Evolutionary conservation across 2,797 vertebrate species (phyloP).

Genomic region (Darevskia mixta): DNA sequence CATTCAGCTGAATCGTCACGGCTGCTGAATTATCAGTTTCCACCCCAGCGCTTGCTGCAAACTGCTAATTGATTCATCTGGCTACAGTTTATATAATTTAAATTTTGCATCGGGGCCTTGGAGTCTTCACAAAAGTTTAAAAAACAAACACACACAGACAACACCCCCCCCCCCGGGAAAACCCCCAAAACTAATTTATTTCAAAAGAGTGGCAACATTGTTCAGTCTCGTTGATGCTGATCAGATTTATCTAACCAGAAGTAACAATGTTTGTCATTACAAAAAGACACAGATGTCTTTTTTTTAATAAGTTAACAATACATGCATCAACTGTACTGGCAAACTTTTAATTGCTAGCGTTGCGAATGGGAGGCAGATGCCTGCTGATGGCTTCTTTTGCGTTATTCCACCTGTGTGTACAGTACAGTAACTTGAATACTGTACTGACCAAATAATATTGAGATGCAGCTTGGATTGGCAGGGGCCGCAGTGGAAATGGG

Average conservation of each 20-base stretch:
- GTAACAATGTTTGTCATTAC: conserved; percentile 81
- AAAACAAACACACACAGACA: conserved; percentile 50
- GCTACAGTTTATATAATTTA: conserved; percentile 57
- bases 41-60: not conserved
- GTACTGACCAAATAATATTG: not conserved
- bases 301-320: conserved; percentile 61
- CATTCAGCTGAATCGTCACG: not conserved
- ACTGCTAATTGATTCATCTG: conserved; percentile 61
- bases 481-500: not conserved
- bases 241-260: conserved; percentile 81
- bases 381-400: not conserved
- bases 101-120: conserved; percentile 68
- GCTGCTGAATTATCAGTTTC: not conserved
- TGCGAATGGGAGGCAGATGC: conserved; percentile 47
- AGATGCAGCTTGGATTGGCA: not conserved
- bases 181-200: conserved; percentile 49
- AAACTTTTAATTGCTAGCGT: conserved; percentile 72
- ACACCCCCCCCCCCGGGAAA: conserved; percentile 15
- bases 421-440: not conserved
- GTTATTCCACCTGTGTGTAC: not conserved
- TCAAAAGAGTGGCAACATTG: conserved; percentile 64
- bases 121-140: conserved; percentile 49
- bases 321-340: conserved; percentile 73
- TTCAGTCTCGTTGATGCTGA: conserved; percentile 71
- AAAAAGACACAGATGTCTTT: conserved; percentile 76